phyloP scores from a whole-genome alignment of 2,797 vertebrate genomes.

The Lepidocolaptes lacrymiger region DNA sequence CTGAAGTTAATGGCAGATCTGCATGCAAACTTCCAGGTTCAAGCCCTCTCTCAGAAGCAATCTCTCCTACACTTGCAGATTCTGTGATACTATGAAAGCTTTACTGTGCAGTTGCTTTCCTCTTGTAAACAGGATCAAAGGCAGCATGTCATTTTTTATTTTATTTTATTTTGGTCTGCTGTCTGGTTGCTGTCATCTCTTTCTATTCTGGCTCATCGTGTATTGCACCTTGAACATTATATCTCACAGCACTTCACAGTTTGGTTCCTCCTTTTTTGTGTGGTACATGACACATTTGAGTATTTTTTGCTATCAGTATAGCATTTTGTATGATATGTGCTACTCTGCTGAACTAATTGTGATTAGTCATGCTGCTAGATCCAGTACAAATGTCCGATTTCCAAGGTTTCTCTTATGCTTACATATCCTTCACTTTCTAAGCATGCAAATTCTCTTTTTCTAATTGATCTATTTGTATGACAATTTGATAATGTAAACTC shows the following conservation, averaged over 20 bases:
- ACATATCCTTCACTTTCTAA: not conserved
- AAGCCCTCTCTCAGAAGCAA: conserved; percentile 25
- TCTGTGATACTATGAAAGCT: conserved; percentile 47
- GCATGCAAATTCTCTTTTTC: not conserved
- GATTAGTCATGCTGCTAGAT: conserved; percentile 24
- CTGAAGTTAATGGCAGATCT: conserved; percentile 39
- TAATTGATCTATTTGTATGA: conserved; percentile 41
- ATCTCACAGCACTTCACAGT: conserved; percentile 60
- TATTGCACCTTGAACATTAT: conserved; percentile 54
- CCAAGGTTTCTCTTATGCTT: not conserved
- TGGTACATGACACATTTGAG: conserved; percentile 54
- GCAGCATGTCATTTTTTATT: not conserved
- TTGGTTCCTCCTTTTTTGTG: conserved; percentile 56
- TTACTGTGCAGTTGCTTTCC: not conserved
- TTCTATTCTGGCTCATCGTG: conserved; percentile 35
- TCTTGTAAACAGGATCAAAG: conserved; percentile 68
- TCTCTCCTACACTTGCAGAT: conserved; percentile 17
- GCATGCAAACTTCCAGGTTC: conserved; percentile 33
- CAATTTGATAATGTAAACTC: conserved; percentile 26
- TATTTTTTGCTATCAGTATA: conserved; percentile 26
- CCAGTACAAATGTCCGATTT: conserved; percentile 47
- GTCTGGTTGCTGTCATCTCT: conserved; percentile 61
- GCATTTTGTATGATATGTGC: conserved; percentile 39
- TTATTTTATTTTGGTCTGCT: conserved; percentile 58
- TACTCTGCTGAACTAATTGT: conserved; percentile 41